Percentiles rank a stretch among this genome's conserved stretches.
These are phyloP conservation scores for Acanthacorydalis orientalis DNA, from an alignment of 2,888 invertebrate genomes.

Conservation along the genomic window DNA sequence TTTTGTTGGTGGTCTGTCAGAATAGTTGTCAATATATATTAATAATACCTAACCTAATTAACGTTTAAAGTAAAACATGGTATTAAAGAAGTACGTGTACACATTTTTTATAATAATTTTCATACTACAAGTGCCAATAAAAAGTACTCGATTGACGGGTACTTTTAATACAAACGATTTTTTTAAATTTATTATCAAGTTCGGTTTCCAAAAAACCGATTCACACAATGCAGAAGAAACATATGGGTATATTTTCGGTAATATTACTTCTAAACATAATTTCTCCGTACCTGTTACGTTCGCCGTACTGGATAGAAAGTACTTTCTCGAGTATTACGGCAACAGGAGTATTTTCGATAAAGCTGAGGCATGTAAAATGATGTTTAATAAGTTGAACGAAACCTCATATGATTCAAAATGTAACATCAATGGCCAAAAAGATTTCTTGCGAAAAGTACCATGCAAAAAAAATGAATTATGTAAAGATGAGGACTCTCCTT, in stretches of 20 bases:
- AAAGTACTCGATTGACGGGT: conserved; percentile 40
- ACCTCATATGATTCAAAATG: conserved; percentile 76
- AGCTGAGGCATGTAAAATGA: conserved; percentile 60
- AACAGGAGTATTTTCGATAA: conserved; percentile 49
- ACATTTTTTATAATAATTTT: neutral
- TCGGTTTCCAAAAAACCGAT: conserved; percentile 93
- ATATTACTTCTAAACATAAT: conserved; percentile 58
- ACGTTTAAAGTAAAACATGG: neutral
- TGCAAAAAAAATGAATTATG: conserved; percentile 63
- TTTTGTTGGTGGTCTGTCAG: too few species aligned
- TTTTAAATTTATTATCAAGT: conserved; percentile 85
- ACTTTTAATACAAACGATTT: conserved; percentile 53
- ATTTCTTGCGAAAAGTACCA: conserved; percentile 71
- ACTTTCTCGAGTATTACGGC: conserved; percentile 80
- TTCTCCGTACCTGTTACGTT: conserved; percentile 58
- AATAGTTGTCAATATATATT: too few species aligned
- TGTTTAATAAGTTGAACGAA: conserved; percentile 71
- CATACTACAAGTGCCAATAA: conserved; percentile 5
- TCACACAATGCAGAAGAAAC: conserved; percentile 68
- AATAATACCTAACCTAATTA: too few species aligned
- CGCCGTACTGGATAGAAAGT: conserved; percentile 76
- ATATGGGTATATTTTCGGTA: conserved; percentile 92
- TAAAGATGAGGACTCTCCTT: conserved; percentile 69
- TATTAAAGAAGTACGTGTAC: neutral
- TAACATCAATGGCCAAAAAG: conserved; percentile 55